Conservation (phyloP, 2,113 vertebrate genomes). For the Podarcis cretensis region DNA sequence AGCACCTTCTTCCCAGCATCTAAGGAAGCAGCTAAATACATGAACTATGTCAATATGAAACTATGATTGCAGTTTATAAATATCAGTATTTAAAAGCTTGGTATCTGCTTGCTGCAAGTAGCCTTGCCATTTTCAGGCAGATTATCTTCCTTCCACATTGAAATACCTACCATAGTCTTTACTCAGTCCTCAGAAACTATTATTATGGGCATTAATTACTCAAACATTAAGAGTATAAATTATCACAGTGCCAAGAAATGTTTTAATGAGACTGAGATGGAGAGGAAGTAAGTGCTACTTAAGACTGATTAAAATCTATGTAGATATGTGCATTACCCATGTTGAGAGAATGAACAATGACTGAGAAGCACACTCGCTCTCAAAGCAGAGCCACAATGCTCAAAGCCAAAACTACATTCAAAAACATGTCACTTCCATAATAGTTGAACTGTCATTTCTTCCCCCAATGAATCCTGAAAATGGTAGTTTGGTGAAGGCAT, state of each 20-base stretch:
- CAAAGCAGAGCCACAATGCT: background rate
- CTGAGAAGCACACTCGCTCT: background rate
- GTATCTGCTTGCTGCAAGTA: slow-evolving; percentile 54
- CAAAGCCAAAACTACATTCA: background rate
- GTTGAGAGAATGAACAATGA: background rate
- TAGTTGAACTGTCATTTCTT: background rate
- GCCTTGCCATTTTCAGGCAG: slow-evolving; percentile 57
- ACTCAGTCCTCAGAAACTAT: slow-evolving; percentile 59
- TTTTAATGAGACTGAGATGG: slow-evolving; percentile 66
- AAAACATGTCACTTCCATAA: background rate
- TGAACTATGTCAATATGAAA: background rate
- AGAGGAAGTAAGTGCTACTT: slow-evolving; percentile 56
- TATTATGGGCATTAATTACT: slow-evolving; percentile 70
- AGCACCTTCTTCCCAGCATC: background rate
- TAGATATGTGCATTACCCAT: slow-evolving; percentile 18
- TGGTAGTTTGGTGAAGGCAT: background rate
- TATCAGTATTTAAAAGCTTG: slow-evolving; percentile 52
- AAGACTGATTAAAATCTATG: slow-evolving; percentile 53
- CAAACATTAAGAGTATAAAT: slow-evolving; percentile 66
- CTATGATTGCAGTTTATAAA: background rate
- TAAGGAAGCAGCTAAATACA: background rate
- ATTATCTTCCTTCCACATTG: slow-evolving; percentile 59
- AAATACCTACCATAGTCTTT: slow-evolving; percentile 51
- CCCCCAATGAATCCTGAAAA: too few species aligned
- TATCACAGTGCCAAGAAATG: slow-evolving; percentile 68